phyloP scores from a whole-genome alignment of 2,797 vertebrate genomes.

The Crypturellus tataupa region DNA sequence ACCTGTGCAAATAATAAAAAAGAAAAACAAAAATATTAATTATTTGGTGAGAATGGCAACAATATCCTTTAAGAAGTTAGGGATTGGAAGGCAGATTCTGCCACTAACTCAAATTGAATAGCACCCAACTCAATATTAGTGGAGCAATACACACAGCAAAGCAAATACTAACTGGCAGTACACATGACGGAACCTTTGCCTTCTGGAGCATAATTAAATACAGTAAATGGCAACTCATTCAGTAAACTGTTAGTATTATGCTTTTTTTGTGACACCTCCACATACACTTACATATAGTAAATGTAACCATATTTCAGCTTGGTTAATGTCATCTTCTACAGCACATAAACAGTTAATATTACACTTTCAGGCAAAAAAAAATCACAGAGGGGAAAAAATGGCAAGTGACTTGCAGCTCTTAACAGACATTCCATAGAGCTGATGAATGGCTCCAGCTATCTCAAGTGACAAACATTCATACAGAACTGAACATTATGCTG shows the following conservation, averaged over 20 bases:
- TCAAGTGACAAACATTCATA: rapidly evolving
- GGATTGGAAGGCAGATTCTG: not conserved
- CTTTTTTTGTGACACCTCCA: not conserved
- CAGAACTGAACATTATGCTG: not conserved
- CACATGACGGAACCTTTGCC: not conserved
- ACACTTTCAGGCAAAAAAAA: not conserved
- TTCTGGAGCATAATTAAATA: not conserved
- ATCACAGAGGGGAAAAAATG: not conserved
- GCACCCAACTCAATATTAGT: not conserved
- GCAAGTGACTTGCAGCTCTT: rapidly evolving
- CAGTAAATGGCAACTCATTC: not conserved
- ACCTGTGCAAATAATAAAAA: not conserved
- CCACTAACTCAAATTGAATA: not conserved
- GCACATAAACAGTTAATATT: not conserved
- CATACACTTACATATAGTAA: not conserved
- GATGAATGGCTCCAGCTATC: not conserved
- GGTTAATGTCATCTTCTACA: not conserved
- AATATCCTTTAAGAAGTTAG: not conserved
- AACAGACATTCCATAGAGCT: not conserved
- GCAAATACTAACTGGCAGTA: not conserved
- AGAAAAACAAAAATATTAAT: not conserved
- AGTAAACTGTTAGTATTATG: not conserved
- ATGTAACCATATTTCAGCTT: not conserved
- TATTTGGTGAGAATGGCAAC: not conserved
- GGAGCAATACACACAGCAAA: rapidly evolving